These are phyloP conservation scores for Thalassarche chlororhynchos DNA, from an alignment of 2,113 vertebrate species.

Conservation along the genomic window DNA sequence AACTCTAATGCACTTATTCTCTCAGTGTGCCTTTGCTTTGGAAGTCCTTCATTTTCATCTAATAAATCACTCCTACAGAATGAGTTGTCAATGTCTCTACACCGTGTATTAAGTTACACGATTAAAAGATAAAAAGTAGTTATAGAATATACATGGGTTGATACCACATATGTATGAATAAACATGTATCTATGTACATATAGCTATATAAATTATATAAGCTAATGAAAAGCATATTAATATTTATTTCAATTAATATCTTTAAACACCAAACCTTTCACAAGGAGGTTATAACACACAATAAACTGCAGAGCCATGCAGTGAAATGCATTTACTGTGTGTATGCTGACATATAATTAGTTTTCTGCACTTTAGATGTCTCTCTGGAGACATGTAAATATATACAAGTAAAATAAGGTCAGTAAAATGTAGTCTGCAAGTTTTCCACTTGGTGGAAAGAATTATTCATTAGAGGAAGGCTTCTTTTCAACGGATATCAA, in stretches of 20 bases:
- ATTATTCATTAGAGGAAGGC: not conserved
- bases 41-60: not conserved
- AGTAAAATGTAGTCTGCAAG: not conserved
- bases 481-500: not conserved
- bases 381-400: not conserved
- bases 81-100: not conserved
- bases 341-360: not conserved
- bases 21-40: not conserved
- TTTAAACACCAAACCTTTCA: not conserved
- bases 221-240: not conserved
- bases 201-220: not conserved
- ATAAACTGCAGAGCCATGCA: not conserved
- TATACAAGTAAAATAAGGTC: not conserved
- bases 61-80: not conserved
- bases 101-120: not conserved
- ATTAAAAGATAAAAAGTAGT: not conserved
- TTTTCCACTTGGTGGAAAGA: not conserved
- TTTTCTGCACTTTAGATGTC: not conserved
- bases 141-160: not conserved
- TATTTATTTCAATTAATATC: not conserved
- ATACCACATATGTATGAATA: not conserved
- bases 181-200: not conserved
- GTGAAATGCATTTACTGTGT: not conserved
- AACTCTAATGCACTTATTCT: not conserved
- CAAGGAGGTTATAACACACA: not conserved